Conservation (phyloP, 2,888 invertebrate genomes). For the Chironomus riparius region DNA sequence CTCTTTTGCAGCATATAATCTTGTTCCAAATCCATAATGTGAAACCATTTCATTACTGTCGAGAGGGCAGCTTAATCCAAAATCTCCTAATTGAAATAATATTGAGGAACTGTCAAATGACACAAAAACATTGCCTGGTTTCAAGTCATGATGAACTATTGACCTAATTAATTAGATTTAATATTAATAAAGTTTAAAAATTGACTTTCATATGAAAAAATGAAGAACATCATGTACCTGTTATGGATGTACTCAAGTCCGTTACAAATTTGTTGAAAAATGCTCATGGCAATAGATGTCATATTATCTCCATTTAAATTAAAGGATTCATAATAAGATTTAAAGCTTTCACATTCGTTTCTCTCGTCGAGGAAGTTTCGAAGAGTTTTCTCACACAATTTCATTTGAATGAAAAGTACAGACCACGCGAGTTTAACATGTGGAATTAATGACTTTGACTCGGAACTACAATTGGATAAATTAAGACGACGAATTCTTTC, state of each 20-base stretch:
- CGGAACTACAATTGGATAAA: background rate
- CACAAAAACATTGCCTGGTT: slow-evolving; percentile 70
- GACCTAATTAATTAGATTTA: slow-evolving; percentile 39
- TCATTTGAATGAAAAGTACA: slow-evolving; percentile 75
- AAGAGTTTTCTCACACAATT: slow-evolving; percentile 65
- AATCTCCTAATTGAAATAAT: slow-evolving; percentile 67
- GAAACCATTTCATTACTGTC: slow-evolving; percentile 52
- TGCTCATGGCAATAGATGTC: slow-evolving; percentile 44
- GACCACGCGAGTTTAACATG: slow-evolving; percentile 53
- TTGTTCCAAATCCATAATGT: slow-evolving; percentile 58
- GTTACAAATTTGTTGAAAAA: slow-evolving; percentile 60
- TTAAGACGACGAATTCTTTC: background rate
- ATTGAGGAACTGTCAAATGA: slow-evolving; percentile 47
- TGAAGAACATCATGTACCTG: too few species aligned
- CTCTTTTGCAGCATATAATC: slow-evolving; percentile 74
- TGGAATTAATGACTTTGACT: slow-evolving; percentile 8
- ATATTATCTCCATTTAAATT: background rate
- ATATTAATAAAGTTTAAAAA: too few species aligned
- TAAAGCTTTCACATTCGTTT: slow-evolving; percentile 38
- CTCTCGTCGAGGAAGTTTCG: slow-evolving; percentile 65
- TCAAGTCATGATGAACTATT: slow-evolving; percentile 75
- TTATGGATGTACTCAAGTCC: slow-evolving; percentile 74
- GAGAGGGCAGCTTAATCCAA: slow-evolving; percentile 68
- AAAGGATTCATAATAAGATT: slow-evolving; percentile 28
- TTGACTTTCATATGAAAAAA: too few species aligned